phyloP scores from a whole-genome alignment of 2,888 invertebrate genomes.

The Synanthedon vespiformis region DNA sequence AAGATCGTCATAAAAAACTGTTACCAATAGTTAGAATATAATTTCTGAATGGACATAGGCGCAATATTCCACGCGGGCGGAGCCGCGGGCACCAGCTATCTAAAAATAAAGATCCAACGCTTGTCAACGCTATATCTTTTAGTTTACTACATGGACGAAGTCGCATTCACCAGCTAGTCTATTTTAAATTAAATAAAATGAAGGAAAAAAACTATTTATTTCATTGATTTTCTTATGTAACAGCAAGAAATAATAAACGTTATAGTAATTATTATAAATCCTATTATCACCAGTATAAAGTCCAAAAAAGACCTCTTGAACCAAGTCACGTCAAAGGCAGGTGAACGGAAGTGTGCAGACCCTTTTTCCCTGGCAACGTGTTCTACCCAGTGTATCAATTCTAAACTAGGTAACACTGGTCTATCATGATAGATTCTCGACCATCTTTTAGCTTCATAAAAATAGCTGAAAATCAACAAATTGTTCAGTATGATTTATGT shows the following conservation, averaged over 20 bases:
- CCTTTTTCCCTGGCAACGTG: constrained; percentile 5
- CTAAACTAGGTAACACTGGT: constrained; percentile 4
- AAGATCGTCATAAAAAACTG: too few species aligned
- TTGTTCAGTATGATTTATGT: background rate
- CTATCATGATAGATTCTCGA: constrained; percentile 8
- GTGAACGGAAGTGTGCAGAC: constrained; percentile 7
- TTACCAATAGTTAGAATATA: too few species aligned
- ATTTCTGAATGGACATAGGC: too few species aligned
- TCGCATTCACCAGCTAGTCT: too few species aligned
- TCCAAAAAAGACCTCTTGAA: constrained; percentile 6
- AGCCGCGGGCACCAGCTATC: too few species aligned
- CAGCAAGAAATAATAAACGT: background rate
- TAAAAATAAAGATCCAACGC: too few species aligned
- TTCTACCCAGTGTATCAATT: constrained; percentile 9
- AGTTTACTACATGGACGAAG: too few species aligned
- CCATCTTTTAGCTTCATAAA: background rate
- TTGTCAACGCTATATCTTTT: too few species aligned
- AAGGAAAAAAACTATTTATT: too few species aligned
- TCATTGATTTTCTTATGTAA: too few species aligned
- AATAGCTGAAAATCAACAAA: background rate
- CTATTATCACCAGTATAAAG: background rate
- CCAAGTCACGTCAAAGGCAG: constrained; percentile 4
- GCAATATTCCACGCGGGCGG: too few species aligned
- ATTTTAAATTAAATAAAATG: too few species aligned
- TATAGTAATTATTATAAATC: constrained; percentile 1